phyloP scores from a whole-genome alignment of 2,888 invertebrate species.

The Drosophila multiciliata region DNA sequence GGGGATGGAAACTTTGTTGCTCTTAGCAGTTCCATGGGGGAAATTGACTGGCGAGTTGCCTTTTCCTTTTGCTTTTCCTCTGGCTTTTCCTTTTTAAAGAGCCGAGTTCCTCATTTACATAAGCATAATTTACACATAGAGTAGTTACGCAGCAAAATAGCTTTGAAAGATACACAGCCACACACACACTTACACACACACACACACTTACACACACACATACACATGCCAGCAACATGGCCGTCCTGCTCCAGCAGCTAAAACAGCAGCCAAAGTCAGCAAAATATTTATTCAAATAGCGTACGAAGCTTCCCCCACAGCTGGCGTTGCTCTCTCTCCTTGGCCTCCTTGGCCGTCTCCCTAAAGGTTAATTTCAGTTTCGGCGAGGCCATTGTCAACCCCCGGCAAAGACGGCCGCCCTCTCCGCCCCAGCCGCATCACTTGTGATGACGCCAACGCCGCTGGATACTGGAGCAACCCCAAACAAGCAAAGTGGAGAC shows the following conservation, averaged over 20 bases:
- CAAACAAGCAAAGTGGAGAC: slow-evolving; percentile 31
- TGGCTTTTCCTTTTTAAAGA: slow-evolving; percentile 25
- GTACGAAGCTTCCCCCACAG: slow-evolving; percentile 43
- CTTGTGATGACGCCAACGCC: slow-evolving; percentile 48
- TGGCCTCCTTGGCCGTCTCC: slow-evolving; percentile 42
- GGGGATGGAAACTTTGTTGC: slow-evolving; percentile 70
- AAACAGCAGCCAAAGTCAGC: slow-evolving; percentile 73
- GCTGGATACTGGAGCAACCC: slow-evolving; percentile 63
- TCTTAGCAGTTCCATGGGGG: slow-evolving; percentile 40
- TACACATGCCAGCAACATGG: slow-evolving; percentile 23
- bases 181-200: slow-evolving; percentile 25
- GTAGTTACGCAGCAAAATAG: slow-evolving; percentile 69
- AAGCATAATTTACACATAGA: slow-evolving; percentile 82
- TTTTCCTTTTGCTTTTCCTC: not conserved
- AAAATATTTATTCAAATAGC: slow-evolving; percentile 84
- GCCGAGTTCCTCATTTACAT: slow-evolving; percentile 73
- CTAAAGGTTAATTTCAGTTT: slow-evolving; percentile 82
- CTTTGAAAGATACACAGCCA: slow-evolving; percentile 35
- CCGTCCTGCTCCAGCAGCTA: slow-evolving; percentile 28
- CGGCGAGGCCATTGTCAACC: slow-evolving; percentile 49
- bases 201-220: slow-evolving; percentile 19
- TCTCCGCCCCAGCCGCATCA: slow-evolving; percentile 2
- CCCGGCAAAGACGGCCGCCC: slow-evolving; percentile 4
- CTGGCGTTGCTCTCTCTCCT: not conserved
- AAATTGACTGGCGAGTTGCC: slow-evolving; percentile 6